Evolutionary conservation across 1,140 invertebrate species (phyloP), one percentile per base, ranked within the genome.

Genomic region (Pogonomyrmex californicus): DNA sequence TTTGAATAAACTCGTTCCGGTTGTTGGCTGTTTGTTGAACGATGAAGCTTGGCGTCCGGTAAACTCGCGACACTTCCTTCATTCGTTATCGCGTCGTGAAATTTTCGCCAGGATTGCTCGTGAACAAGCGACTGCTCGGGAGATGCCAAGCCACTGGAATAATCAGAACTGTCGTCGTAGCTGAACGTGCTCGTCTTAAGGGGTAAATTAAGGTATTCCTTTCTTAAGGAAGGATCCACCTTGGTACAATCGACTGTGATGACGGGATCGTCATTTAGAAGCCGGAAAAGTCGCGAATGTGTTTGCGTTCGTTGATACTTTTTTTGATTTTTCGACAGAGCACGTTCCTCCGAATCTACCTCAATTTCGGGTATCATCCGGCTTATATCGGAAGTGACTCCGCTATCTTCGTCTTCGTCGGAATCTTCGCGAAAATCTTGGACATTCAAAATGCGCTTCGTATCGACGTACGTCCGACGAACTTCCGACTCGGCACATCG

Each of bases 381-480:
- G 87, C 97, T 97, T 91, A 97, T 96, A 91, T 97, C 97, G 0
- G 96, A 97, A 2, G 97, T 97, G 0, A 97, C 97, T 12, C 97
- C 97, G 9, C 97, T 97, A 91, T 97, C 97, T 63, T 97, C 96
- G 88, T 97, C 79, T 66, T 97, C 79, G 66, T 97, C 97, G 51
- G 96, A 96, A 86, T 96, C 96, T 1, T 96, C 96, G 51, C 95
- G 93, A 1, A 95, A 96, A 54, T 94, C 94, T 51, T 95, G 94
- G 0, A 94, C 92, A 62, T 91, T 93, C 0, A 94, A 85, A 0
- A 95, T 87, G 38, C 88, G 89, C 17, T 91, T 93, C 17, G 87
- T 66, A 17, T 91, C 87, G 0, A 23, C 23, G 23, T 23, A 23
- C 14, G 4, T 12, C 23, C 41, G 85, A 14, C 10, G 12, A 1